Evolutionary conservation across 92 coral and sea anemone species (phyloP).

Genomic region (Diadumene lineata): DNA sequence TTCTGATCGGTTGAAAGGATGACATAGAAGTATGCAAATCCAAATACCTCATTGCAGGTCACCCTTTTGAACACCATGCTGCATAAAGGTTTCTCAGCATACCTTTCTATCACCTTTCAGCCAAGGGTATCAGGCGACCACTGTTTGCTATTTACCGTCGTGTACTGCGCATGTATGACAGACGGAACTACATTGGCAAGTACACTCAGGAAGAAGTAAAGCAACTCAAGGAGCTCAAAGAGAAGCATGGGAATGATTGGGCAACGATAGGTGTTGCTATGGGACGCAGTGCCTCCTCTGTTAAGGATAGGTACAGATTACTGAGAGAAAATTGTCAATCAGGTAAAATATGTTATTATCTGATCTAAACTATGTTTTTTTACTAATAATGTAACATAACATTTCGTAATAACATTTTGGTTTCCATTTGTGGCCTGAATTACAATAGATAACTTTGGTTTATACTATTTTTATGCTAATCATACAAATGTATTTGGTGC

Average conservation of each 20-base stretch:
- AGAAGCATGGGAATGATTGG: constrained; percentile 98
- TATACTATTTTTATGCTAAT: not conserved
- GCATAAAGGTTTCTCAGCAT: too few relatives aligned
- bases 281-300: constrained; percentile 99
- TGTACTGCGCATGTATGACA: constrained; percentile 93
- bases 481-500: too few relatives aligned
- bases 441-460: too few relatives aligned
- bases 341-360: constrained; percentile 68
- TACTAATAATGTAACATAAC: too few relatives aligned
- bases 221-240: constrained; percentile 76
- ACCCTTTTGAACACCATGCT: too few relatives aligned
- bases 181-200: constrained; percentile 88
- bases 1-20: too few relatives aligned
- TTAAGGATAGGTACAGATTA: constrained; percentile 93
- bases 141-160: constrained; percentile 98
- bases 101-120: constrained; percentile 28
- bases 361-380: too few relatives aligned
- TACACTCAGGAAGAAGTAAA: constrained; percentile 89
- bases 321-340: constrained; percentile 92
- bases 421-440: too few relatives aligned
- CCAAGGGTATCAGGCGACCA: constrained; percentile 95
- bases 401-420: too few relatives aligned
- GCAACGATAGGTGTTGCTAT: constrained; percentile 93
- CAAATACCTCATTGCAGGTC: too few relatives aligned
- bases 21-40: too few relatives aligned